Base-by-base conservation (phyloP, 2,888 invertebrate genomes). In the Nephrotoma guestfalica region DNA sequence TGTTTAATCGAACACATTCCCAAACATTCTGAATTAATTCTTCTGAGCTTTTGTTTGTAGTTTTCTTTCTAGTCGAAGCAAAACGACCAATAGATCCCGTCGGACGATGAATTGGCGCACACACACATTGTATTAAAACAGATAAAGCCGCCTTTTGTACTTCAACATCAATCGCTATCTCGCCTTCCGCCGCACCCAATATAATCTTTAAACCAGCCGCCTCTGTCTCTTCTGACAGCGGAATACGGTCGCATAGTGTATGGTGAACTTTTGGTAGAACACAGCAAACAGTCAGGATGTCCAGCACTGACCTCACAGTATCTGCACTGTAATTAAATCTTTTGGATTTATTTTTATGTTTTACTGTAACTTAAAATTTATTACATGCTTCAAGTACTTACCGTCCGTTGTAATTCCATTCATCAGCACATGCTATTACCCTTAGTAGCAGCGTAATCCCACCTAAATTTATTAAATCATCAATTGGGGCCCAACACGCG, bases 1-100 rank as follows among this genome's bases (percentile, higher is more conserved):
- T 99, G 90, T 98, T 98, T 0, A 96, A 95, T 87, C 99, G 93
- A 0, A 98, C 96, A 88, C 96, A 96, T 91, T 98, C 97, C 99
- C 99, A 99, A 85, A 99, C 95, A 90, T 96, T 96, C 90, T 96
- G 95, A 88, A 98, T 95, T 3, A 98, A 93, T 88, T 98, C 98
- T 90, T 98, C 98, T 86, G 95, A 94, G 88, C 93, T 91, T 92
- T 95, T 90, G 91, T 92, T 91, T 87, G 94, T 92, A 0, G 93
- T 93, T 90, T 95, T 94, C 90, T 94, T 91, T 90, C 83, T 92
- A 71, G 0, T 92, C 92, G 89, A 92, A 91, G 5, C 93, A 90
- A 0, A 92, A 93, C 90, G 90, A 93, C 88, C 93, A 93, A 51
- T 91, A 89, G 6, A 86, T 2, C 86, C 92, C 41, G 86, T 92